Evolutionary conservation across 2,113 vertebrate genomes (phyloP).

Genomic region (Catharus bicknelli): DNA sequence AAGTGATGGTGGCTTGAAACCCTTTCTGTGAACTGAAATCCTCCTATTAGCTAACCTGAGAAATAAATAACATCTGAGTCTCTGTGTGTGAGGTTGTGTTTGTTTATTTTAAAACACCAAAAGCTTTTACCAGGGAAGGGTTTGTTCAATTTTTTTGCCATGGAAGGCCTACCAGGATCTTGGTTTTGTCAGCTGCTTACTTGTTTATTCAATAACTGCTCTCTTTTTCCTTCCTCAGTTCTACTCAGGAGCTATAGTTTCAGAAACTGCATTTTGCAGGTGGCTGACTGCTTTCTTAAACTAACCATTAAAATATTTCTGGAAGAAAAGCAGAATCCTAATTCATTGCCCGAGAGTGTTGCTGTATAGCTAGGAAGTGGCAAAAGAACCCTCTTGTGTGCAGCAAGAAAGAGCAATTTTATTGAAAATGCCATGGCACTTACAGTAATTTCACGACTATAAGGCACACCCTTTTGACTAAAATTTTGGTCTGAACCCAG

Average conservation of each 20-base stretch:
- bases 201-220: slow-evolving; percentile 12
- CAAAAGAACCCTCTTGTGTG: too few relatives aligned
- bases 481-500: too few relatives aligned
- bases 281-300: not conserved
- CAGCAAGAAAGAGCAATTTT: too few relatives aligned
- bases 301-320: not conserved
- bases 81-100: not conserved
- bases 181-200: not conserved
- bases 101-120: not conserved
- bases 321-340: not conserved
- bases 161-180: not conserved
- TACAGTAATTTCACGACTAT: too few relatives aligned
- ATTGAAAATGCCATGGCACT: too few relatives aligned
- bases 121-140: not conserved
- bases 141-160: not conserved
- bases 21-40: not conserved
- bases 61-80: not conserved
- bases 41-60: not conserved
- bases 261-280: not conserved
- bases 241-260: not conserved
- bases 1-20: slow-evolving; percentile 3
- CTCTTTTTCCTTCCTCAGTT: not conserved
- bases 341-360: not conserved
- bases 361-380: too few relatives aligned
- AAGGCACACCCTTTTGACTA: too few relatives aligned